Conservation (phyloP, 2,797 vertebrate species). For the Spheniscus humboldti region DNA sequence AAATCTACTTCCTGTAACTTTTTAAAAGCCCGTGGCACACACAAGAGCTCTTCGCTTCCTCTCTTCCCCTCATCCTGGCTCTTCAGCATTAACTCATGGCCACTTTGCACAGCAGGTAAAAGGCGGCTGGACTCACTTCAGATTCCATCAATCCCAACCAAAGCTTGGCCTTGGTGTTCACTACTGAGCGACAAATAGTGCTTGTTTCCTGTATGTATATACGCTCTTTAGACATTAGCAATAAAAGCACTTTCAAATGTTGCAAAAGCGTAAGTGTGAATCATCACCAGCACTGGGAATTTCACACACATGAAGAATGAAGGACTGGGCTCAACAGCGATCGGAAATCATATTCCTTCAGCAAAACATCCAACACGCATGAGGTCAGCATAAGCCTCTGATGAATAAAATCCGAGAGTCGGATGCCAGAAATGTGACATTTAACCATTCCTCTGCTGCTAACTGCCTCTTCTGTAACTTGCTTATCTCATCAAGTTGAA, state of each 20-base stretch:
- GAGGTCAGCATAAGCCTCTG: not conserved
- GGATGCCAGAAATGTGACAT: not conserved
- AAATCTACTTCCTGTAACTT: not conserved
- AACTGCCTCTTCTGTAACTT: not conserved
- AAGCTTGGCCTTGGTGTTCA: not conserved
- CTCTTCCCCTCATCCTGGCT: not conserved
- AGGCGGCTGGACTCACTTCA: not conserved
- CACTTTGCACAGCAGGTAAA: not conserved
- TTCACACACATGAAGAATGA: not conserved
- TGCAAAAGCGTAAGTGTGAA: not conserved
- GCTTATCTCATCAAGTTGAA: not conserved
- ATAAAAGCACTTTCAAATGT: not conserved
- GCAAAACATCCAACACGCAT: not conserved
- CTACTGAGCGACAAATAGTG: not conserved
- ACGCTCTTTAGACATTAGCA: not conserved
- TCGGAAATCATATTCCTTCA: not conserved
- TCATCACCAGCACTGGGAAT: not conserved
- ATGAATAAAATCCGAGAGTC: not conserved
- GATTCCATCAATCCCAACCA: not conserved
- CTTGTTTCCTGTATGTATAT: not conserved
- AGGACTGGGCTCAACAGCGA: not conserved
- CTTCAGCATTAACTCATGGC: fast-evolving
- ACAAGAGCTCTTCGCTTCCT: not conserved
- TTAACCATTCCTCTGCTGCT: not conserved
- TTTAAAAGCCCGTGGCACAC: not conserved